Conservation (phyloP, 2,113 vertebrate species). For the Ancistrus triradiatus region DNA sequence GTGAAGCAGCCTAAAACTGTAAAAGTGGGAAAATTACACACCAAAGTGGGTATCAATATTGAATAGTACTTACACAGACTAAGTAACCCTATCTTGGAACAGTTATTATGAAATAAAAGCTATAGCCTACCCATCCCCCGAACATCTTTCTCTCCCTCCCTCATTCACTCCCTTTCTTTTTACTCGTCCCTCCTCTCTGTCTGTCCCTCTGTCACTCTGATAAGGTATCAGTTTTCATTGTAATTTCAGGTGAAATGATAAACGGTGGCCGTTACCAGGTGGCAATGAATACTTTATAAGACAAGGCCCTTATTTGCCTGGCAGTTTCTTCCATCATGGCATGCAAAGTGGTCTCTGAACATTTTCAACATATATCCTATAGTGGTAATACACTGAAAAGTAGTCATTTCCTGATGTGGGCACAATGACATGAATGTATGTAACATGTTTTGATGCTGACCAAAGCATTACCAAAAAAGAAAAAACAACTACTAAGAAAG, state of each 20-base stretch:
- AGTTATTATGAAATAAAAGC: slow-evolving; percentile 44
- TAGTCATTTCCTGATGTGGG: slow-evolving; percentile 30
- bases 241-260: slow-evolving; percentile 83
- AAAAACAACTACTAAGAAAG: slow-evolving; percentile 36
- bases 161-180: slow-evolving; percentile 33
- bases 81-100: slow-evolving; percentile 52
- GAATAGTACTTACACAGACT: slow-evolving; percentile 30
- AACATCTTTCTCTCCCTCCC: slow-evolving; percentile 39
- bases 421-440: slow-evolving; percentile 32
- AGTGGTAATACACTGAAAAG: background rate
- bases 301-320: slow-evolving; percentile 81
- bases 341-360: slow-evolving; percentile 76
- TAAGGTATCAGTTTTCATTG: slow-evolving; percentile 82
- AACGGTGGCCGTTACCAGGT: slow-evolving; percentile 78
- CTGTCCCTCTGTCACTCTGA: slow-evolving; percentile 62
- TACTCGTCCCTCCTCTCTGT: slow-evolving; percentile 29
- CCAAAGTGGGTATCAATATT: slow-evolving; percentile 28
- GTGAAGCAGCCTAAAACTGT: background rate
- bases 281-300: slow-evolving; percentile 85
- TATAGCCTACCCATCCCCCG: slow-evolving; percentile 44
- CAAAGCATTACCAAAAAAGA: too few relatives aligned
- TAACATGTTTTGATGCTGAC: too few relatives aligned
- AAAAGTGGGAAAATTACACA: background rate
- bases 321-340: slow-evolving; percentile 72
- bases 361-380: slow-evolving; percentile 60